Evolutionary conservation across 2,888 invertebrate genomes (phyloP).

Genomic region (Busseola fusca): DNA sequence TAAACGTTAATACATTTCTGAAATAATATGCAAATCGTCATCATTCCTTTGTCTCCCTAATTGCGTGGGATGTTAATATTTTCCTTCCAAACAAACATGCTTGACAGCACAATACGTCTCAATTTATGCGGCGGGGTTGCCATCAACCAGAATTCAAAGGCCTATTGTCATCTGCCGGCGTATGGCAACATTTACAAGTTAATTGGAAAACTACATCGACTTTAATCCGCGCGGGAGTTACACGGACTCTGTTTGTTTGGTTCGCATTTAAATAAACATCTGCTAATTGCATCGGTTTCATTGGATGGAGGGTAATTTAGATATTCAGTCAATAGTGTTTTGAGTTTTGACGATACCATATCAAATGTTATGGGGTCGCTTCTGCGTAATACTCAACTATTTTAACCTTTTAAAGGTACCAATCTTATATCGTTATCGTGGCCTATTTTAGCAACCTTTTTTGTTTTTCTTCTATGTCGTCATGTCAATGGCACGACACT

Average conservation of each 20-base stretch:
- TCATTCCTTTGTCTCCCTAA: constrained; percentile 57
- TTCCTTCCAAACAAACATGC: constrained; percentile 63
- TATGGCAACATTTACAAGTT: constrained; percentile 64
- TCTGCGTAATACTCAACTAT: background rate
- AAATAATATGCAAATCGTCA: constrained; percentile 65
- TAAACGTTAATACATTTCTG: constrained; percentile 21
- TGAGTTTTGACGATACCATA: constrained; percentile 29
- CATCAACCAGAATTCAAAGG: constrained; percentile 62
- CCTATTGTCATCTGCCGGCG: constrained; percentile 51
- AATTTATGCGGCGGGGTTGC: constrained; percentile 61
- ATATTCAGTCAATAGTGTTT: constrained; percentile 45
- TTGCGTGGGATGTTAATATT: constrained; percentile 61
- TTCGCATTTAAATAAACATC: constrained; percentile 62
- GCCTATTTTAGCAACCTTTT: background rate
- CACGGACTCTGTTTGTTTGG: constrained; percentile 64
- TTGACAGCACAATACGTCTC: constrained; percentile 62
- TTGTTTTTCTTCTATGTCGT: background rate
- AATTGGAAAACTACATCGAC: constrained; percentile 74
- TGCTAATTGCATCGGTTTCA: constrained; percentile 62
- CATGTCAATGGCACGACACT: background rate
- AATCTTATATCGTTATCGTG: background rate
- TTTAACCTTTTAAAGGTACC: background rate
- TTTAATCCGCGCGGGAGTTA: constrained; percentile 64
- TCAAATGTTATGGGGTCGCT: constrained; percentile 1
- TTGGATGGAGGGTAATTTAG: constrained; percentile 57